Conservation (phyloP, 2,113 vertebrate genomes). For the Pyrgilauda ruficollis region DNA sequence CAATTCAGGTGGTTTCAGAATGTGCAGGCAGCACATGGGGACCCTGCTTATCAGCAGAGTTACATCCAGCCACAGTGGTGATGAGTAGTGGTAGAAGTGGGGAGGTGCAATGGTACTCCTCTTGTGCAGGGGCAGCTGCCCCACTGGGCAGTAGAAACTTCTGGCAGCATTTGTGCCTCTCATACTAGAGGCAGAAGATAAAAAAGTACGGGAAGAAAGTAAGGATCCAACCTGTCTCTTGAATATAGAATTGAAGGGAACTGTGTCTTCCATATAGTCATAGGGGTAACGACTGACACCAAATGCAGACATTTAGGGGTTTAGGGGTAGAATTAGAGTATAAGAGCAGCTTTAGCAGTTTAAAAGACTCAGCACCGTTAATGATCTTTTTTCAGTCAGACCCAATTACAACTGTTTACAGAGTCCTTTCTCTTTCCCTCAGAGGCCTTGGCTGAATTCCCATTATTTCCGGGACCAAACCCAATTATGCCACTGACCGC, state of each 20-base stretch:
- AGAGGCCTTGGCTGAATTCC: conserved; percentile 30
- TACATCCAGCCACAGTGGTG: accelerated
- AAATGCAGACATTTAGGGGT: background rate
- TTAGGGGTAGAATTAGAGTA: background rate
- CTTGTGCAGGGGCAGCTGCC: background rate
- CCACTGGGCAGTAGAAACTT: background rate
- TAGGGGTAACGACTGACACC: background rate
- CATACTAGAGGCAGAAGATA: background rate
- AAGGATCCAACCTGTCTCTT: background rate
- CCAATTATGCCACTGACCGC: conserved; percentile 57
- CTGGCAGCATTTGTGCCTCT: background rate
- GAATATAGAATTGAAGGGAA: background rate
- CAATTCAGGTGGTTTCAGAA: background rate
- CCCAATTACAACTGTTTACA: conserved; percentile 36
- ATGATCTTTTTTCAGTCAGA: conserved; percentile 32
- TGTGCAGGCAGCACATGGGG: background rate
- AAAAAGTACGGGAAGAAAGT: background rate
- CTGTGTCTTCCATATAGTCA: background rate
- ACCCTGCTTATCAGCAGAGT: background rate
- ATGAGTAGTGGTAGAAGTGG: background rate
- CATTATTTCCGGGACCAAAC: conserved; percentile 7
- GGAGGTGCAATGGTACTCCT: background rate
- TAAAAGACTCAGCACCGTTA: background rate
- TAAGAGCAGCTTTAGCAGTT: background rate
- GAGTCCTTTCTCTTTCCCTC: conserved; percentile 32